Evolutionary conservation across 2,888 invertebrate genomes (phyloP), one percentile per base, ranked within the genome.

Genomic region (Micropterix aruncella): DNA sequence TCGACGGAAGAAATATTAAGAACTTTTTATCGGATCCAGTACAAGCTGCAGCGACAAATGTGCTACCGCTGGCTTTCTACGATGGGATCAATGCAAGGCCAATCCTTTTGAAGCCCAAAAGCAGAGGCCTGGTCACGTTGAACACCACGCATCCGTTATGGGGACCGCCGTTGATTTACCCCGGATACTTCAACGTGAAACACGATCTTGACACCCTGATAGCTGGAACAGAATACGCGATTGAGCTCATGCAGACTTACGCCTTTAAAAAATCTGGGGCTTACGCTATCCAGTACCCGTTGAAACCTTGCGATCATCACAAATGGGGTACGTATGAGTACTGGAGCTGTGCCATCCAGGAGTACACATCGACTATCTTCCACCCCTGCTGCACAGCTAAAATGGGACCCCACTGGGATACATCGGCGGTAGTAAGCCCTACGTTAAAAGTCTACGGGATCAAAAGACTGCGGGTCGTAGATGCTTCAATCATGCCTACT

Each of bases 361-460:
- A 77, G 38, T 82, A 83, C 53, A 84, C 85, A 0, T 63, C 74
- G 1, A 84, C 83, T 1, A 79, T 84, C 46, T 83, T 65, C 54
- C 82, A 83, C 62, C 80, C 79, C 1, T 75, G 74, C 15, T 79
- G 81, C 1, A 81, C 81, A 0, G 80, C 79, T 56, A 81, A 79
- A 57, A 83, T 82, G 81, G 81, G 80, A 2, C 80, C 80, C 0
- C 61, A 62, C 38, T 63, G 66, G 57, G 81, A 82, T 53, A 59
- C 58, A 3, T 61, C 64, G 1, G 78, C 82, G 0, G 83, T 84
- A 0, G 83, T 84, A 0, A 78, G 82, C 57, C 70, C 75, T 1
- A 65, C 71, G 51, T 60, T 83, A 38, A 65, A 63, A 51, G 80
- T 82, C 0, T 70, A 80, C 53, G 81, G 81, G 1, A 66, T 83